These are phyloP conservation scores for Mizuhopecten yessoensis DNA, from an alignment of 1,140 invertebrate genomes.

Conservation along the genomic window DNA sequence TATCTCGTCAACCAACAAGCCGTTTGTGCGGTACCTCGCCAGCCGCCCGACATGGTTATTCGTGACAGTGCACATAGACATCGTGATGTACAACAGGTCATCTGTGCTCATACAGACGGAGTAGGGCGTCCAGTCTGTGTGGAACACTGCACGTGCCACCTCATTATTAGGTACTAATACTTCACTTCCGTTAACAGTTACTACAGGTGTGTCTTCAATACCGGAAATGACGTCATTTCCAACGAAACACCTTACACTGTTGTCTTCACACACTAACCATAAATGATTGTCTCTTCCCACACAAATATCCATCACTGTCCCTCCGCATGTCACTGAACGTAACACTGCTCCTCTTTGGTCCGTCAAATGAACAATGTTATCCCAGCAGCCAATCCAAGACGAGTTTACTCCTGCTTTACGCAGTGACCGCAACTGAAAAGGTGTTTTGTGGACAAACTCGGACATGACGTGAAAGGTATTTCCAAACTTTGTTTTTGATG, in stretches of 20 bases:
- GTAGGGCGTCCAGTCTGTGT: not conserved
- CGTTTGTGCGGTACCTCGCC: not conserved
- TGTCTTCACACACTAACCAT: slow-evolving; percentile 3
- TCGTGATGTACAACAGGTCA: not conserved
- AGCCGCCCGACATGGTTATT: not conserved
- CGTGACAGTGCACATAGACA: not conserved
- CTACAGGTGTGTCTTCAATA: not conserved
- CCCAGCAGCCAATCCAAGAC: not conserved
- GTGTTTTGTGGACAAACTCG: slow-evolving; percentile 8
- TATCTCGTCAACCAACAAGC: not conserved
- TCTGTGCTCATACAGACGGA: not conserved
- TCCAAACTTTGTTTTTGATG: not conserved
- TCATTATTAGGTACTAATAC: not conserved
- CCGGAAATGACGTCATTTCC: not conserved
- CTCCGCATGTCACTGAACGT: not conserved
- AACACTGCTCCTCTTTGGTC: not conserved
- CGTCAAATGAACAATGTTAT: not conserved
- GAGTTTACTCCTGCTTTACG: not conserved
- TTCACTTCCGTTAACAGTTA: not conserved
- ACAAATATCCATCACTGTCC: slow-evolving; percentile 6
- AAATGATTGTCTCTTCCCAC: not conserved
- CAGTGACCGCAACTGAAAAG: slow-evolving; percentile 12
- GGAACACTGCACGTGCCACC: not conserved
- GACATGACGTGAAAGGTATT: not conserved
- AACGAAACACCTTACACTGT: not conserved